phyloP scores from a whole-genome alignment of 1,140 invertebrate species.

The Stegodyphus mimosarum region DNA sequence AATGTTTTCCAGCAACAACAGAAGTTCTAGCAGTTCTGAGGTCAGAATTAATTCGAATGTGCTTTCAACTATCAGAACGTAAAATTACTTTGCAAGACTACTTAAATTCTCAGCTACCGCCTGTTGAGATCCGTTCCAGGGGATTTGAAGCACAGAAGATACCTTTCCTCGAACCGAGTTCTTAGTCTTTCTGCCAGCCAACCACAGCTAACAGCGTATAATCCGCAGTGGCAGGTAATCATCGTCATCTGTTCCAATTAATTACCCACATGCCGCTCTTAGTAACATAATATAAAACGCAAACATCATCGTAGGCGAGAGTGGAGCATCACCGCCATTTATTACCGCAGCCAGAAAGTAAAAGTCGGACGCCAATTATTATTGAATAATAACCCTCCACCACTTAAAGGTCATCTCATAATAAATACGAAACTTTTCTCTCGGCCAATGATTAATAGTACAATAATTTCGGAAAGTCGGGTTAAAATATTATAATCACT shows the following conservation, averaged over 20 bases:
- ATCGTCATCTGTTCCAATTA: constrained; percentile 40
- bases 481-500: constrained; percentile 58
- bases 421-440: constrained; percentile 60
- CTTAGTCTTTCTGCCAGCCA: no score
- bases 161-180: no score
- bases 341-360: constrained; percentile 34
- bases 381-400: constrained; percentile 46
- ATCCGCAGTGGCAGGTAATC: constrained; percentile 29
- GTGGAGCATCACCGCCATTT: constrained; percentile 3
- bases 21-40: no score
- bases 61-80: no score
- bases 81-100: no score
- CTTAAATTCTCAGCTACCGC: no score
- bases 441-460: constrained; percentile 50
- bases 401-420: constrained; percentile 53
- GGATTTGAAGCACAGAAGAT: no score
- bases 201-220: background rate
- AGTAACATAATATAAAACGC: constrained; percentile 47
- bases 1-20: no score
- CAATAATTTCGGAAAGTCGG: constrained; percentile 17
- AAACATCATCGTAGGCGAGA: constrained; percentile 30
- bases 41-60: no score
- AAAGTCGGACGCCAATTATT: constrained; percentile 54
- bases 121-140: no score
- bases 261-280: constrained; percentile 4